Conservation (phyloP, 2,113 vertebrate species). For the Tricholaema leucomelas region DNA sequence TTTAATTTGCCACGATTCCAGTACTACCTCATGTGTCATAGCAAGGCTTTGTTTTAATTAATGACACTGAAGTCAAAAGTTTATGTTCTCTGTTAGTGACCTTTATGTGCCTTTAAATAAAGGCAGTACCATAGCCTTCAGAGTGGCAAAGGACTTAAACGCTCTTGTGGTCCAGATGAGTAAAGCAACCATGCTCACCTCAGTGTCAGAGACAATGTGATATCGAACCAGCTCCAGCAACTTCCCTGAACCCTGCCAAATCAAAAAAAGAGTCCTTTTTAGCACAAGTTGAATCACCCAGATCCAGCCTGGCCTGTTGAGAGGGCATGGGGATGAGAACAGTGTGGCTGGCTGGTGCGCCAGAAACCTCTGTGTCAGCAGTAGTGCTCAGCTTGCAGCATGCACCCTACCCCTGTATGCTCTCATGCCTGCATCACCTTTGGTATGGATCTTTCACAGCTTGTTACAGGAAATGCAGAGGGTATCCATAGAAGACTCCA, state of each 20-base stretch:
- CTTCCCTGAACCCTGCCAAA: constrained; percentile 84
- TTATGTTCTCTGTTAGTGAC: not conserved
- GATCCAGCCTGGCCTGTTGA: not conserved
- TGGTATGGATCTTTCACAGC: not conserved
- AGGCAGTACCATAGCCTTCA: not conserved
- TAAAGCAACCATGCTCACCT: constrained; percentile 65
- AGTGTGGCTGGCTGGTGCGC: not conserved
- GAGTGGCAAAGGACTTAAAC: not conserved
- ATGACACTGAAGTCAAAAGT: not conserved
- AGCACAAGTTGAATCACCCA: not conserved
- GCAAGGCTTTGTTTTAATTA: not conserved
- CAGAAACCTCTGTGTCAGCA: not conserved
- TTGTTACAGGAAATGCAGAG: not conserved
- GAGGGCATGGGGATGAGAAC: not conserved
- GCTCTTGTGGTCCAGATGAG: not conserved
- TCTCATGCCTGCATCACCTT: not conserved
- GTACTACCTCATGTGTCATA: not conserved
- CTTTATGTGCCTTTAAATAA: not conserved
- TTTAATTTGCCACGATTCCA: not conserved
- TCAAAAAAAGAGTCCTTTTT: not conserved
- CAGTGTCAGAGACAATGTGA: constrained; percentile 79
- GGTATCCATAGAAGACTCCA: not conserved
- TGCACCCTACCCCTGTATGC: rapidly evolving
- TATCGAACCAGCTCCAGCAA: constrained; percentile 87
- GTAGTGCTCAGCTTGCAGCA: not conserved